Conservation (phyloP, 2,797 vertebrate genomes). For the Etheostoma perlongum region DNA sequence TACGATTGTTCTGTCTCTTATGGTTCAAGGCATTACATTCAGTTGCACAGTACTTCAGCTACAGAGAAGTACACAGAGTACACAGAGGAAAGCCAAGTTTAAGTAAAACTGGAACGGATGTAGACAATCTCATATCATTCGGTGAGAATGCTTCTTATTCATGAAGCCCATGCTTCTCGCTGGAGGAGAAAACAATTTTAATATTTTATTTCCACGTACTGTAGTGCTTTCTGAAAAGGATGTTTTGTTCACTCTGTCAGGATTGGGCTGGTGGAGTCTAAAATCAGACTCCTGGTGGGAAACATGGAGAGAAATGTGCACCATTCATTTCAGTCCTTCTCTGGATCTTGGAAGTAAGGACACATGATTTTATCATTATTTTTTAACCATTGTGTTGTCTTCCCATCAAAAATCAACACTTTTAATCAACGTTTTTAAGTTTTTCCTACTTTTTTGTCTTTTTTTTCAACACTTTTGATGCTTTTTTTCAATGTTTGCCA, state of each 20-base stretch:
- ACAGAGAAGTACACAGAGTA: slow-evolving; percentile 90
- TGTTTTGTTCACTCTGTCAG: slow-evolving; percentile 66
- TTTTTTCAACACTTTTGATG: too few species aligned
- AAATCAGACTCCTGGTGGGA: slow-evolving; percentile 91
- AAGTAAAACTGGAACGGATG: slow-evolving; percentile 43
- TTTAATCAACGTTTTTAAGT: too few species aligned
- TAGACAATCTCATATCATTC: slow-evolving; percentile 26
- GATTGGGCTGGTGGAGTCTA: slow-evolving; percentile 93
- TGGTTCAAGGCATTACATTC: slow-evolving; percentile 95
- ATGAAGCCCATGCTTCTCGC: slow-evolving; percentile 27
- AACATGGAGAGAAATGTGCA: slow-evolving; percentile 91
- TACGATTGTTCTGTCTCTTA: slow-evolving; percentile 86
- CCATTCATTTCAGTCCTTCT: slow-evolving; percentile 90
- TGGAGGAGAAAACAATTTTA: slow-evolving; percentile 24
- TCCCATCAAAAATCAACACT: too few species aligned
- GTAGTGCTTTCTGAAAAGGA: slow-evolving; percentile 2
- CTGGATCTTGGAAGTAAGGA: slow-evolving; percentile 89
- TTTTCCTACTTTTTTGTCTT: too few species aligned
- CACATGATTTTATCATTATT: background rate
- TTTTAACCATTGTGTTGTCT: background rate
- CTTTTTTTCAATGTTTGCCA: too few species aligned
- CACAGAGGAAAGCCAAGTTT: slow-evolving; percentile 12
- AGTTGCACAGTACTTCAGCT: slow-evolving; percentile 90
- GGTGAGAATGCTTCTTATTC: slow-evolving; percentile 31
- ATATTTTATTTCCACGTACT: slow-evolving; percentile 44